Evolutionary conservation across 2,113 vertebrate species (phyloP).

Genomic region (Cryptomyrus ogoouensis): DNA sequence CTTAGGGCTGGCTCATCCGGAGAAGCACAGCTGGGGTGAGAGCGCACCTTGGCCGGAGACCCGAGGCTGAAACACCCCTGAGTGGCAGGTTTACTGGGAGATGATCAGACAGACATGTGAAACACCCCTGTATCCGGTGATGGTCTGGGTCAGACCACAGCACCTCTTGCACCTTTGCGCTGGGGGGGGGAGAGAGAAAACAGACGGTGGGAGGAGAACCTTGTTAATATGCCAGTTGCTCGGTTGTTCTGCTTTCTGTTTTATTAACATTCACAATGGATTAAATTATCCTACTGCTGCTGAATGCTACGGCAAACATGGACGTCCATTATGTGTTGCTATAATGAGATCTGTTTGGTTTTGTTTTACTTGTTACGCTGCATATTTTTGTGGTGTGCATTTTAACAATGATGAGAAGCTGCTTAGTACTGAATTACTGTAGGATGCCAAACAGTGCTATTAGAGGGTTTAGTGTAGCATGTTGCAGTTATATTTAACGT

Average conservation of each 20-base stretch:
- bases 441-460: not conserved
- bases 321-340: not conserved
- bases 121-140: not conserved
- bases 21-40: conserved; percentile 14
- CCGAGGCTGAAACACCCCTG: not conserved
- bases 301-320: conserved; percentile 24
- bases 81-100: not conserved
- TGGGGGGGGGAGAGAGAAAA: not conserved
- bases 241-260: conserved; percentile 23
- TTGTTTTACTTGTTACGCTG: not conserved
- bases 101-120: not conserved
- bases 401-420: not conserved
- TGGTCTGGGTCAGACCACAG: not conserved
- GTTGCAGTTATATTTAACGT: not conserved
- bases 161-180: not conserved
- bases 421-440: not conserved
- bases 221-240: conserved; percentile 22
- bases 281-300: conserved; percentile 21
- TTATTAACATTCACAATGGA: conserved; percentile 26
- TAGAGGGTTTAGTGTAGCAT: not conserved
- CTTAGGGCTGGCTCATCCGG: not conserved
- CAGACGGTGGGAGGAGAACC: not conserved
- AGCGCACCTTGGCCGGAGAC: not conserved
- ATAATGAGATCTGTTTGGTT: not conserved
- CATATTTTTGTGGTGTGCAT: not conserved